Evolutionary conservation across 2,113 vertebrate genomes (phyloP), one percentile per base, ranked within the genome.

Genomic region (Coptodon rendalli): DNA sequence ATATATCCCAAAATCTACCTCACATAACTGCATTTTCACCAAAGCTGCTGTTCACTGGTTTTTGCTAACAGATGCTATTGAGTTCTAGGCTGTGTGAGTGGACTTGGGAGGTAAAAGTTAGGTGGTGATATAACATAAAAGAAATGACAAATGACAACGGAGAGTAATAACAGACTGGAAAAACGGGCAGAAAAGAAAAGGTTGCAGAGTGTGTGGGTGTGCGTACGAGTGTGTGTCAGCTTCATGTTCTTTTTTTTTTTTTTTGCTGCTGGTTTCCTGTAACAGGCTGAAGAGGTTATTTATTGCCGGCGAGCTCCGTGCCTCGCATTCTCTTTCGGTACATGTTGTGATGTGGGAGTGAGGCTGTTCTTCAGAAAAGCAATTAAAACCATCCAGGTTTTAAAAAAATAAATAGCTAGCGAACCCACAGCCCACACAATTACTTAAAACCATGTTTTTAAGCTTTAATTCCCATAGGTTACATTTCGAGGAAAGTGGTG

Each of bases 321-420:
- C 93, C 91, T 94, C 82, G 82, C 94, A 95, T 96, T 96, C 93
- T 93, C 80, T 86, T 79, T 88, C 29, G 68, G 95, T 93, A 96
- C 96, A 96, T 54, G 83, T 80, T 88, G 94, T 95, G 89, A 94
- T 88, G 94, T 96, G 95, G 96, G 96, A 96, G 96, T 95, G 90
- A 87, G 82, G 88, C 88, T 92, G 91, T 83, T 93, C 83, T 92
- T 93, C 92, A 73, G 40, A 89, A 95, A 93, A 94, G 91, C 90
- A 94, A 95, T 95, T 96, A 94, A 94, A 96, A 84, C 80, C 91
- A 86, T 90, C 82, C 81, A 84, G 71, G 73, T 86, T 78, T 34
- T 2, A 10, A 61, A 14, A 38, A 9, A 71, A 85, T 31, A 53
- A 61, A 68, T 11, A 14, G 66, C 27, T 31, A n/a, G 40, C 9